Base-by-base conservation (phyloP, 2,888 invertebrate genomes). In the Tupiocoris notatus region DNA sequence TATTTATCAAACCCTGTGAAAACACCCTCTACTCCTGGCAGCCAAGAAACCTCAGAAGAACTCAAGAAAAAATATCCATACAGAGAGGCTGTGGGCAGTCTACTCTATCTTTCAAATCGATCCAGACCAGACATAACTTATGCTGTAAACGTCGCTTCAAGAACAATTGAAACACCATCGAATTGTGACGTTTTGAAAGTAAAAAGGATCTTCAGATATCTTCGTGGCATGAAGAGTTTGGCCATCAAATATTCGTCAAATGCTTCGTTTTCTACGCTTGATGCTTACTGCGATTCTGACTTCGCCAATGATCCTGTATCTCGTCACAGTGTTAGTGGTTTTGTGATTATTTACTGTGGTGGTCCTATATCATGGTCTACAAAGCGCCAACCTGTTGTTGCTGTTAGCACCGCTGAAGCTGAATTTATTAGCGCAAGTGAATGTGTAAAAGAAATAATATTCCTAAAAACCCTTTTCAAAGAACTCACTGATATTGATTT, bases 301-400 rank as follows among this genome's bases (percentile, higher is more conserved):
- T 80, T 66, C 54, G 79, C 80, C 9, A 77, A 73, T 22, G 70
- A 77, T 21, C n/a, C 12, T 1, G 21, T 58, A 12, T 1, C 74
- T 25, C 71, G 75, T 20, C 61, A n/a, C 24, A 66, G 57, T 39
- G 66, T 66, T 6, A 66, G 56, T 66, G 66, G 65, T 16, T 64
- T 56, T 24, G 17, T 66, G 2, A 75, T 75, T 3, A 2, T 22
- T 12, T 66, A 75, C 9, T 62, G 65, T 20, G 79, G 79, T 58
- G 81, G 81, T 39, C 81, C 81, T 18, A 78, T 82, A 1, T 59
- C 63, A 1, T 81, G 82, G 81, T 66, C 77, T 1, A 1, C 64
- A 1, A 63, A 3, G 1, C 7, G 17, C 7, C 74, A 65, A 22
- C 64, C 74, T 1, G 6, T 66, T 1, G 21, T 75, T 22, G 75